Evolutionary conservation across 2,888 invertebrate species (phyloP), one percentile per base, ranked within the genome.

Genomic region (Macrophya alboannulata): DNA sequence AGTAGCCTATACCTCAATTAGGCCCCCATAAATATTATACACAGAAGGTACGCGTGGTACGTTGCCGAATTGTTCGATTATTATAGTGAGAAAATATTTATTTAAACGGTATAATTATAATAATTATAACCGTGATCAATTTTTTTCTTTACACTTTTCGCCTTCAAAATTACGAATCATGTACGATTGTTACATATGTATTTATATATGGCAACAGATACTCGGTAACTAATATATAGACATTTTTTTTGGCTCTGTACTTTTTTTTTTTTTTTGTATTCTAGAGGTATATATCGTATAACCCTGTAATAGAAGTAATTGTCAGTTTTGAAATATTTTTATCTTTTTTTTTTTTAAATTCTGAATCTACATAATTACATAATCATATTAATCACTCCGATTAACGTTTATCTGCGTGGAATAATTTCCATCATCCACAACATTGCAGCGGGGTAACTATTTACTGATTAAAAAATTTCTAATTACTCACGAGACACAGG

Each of bases 271-370:
- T n/a, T 10, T 76, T 21, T 76, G 31, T 76, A 25, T 48, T 74
- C 40, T 48, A 15, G 8, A 15, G 8, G 31, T 31, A 31, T 31
- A 76, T 76, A 76, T 76, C 48, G 48, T 51, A 76, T 76, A 76
- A 76, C 76, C 76, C 76, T 76, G 76, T 76, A 76, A 76, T 76
- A 48, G 43, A 48, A 76, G 37, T 76, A n/a, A 76, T 76, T 76
- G 45, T 76, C 48, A 76, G 4, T 76, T 31, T 31, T 76, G 45
- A 31, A 76, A 43, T 6, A n/a, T 72, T 45, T 15, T 48, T 15
- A 76, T n/a, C 21, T 25, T 2, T 31, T 31, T 31, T 31, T 31
- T 31, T 31, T 31, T 3, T 31, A 1, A 31, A 31, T 31, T 31
- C 45, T 45, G 45, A 48, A 48, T 76, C 40, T 76, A 25, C 21